Base-by-base conservation (phyloP, 2,888 invertebrate genomes). In the Muschampia plurimacula region DNA sequence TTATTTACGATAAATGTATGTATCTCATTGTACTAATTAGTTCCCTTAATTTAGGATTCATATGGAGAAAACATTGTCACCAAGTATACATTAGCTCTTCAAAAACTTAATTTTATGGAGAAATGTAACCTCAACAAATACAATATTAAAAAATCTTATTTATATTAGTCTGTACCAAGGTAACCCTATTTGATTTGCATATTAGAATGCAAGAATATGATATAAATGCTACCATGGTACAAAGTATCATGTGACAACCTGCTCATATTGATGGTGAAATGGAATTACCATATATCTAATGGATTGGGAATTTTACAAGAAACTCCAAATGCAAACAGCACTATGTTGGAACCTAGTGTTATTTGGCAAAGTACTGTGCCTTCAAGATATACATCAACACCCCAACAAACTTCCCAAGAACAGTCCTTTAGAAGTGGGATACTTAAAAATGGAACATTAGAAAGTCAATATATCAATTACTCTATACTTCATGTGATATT, bases 171-270 rank as follows among this genome's bases (percentile, higher is more conserved):
- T 82, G 32, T 76, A 67, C 44, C 74, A 75, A 77, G 71, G 71
- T 67, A 88, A 86, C 81, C 76, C 62, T 75, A 78, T 82, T 80
- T 84, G 81, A 78, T 87, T 77, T 82, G 82, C 80, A 82, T 83
- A 88, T 81, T 85, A 94, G 94, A 93, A 88, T 80, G 80, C 83
- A 84, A 91, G 86, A 82, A 77, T 84, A 78, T 93, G 94, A 93
- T 89, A 91, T 83, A 84, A 87, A 80, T 94, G 94, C 81, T 93
- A 92, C 84, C 94, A 93, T 83, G 89, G 86, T 81, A 85, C 80
- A 77, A 89, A 83, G 84, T 89, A 90, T 84, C 94, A 93, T 74
- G 86, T 86, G 15, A 83, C 84, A 72, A 88, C 86, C 74, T 85
- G 84, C 86, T n/a, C 91, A 91, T 74, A 74, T 90, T 80, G 90